These are phyloP conservation scores for Rhineura floridana DNA, from an alignment of 2,113 vertebrate species.

Conservation along the genomic window DNA sequence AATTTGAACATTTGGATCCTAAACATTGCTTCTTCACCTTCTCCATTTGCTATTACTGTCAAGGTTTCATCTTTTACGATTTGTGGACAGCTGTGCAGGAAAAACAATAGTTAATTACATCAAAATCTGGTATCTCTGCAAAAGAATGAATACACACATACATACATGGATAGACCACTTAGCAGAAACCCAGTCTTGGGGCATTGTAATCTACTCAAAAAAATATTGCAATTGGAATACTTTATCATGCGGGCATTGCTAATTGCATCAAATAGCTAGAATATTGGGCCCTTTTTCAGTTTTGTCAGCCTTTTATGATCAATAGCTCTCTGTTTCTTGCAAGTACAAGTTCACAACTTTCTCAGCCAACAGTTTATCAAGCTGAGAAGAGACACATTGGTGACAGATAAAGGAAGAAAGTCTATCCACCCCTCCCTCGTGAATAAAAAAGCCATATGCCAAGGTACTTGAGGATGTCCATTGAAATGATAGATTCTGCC, in stretches of 20 bases:
- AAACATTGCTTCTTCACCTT: slow-evolving; percentile 75
- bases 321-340: not conserved
- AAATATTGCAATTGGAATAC: not conserved
- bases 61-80: slow-evolving; percentile 70
- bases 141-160: not conserved
- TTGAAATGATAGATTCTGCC: no score
- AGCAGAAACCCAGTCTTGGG: not conserved
- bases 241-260: not conserved
- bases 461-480: not conserved
- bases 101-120: slow-evolving; percentile 33
- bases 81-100: slow-evolving; percentile 70
- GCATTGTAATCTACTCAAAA: not conserved
- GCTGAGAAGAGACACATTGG: not conserved
- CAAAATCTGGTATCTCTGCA: not conserved
- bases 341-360: not conserved
- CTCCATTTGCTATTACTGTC: slow-evolving; percentile 72
- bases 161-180: not conserved
- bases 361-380: not conserved
- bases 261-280: not conserved
- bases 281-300: not conserved
- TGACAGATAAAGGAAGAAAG: not conserved
- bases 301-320: not conserved
- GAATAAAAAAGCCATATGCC: not conserved
- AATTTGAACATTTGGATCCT: slow-evolving; percentile 81
- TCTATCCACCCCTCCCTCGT: not conserved